Percentiles rank a stretch among this genome's conserved stretches.
phyloP scores from a whole-genome alignment of 2,888 invertebrate species.

The Morinoia aosen region DNA sequence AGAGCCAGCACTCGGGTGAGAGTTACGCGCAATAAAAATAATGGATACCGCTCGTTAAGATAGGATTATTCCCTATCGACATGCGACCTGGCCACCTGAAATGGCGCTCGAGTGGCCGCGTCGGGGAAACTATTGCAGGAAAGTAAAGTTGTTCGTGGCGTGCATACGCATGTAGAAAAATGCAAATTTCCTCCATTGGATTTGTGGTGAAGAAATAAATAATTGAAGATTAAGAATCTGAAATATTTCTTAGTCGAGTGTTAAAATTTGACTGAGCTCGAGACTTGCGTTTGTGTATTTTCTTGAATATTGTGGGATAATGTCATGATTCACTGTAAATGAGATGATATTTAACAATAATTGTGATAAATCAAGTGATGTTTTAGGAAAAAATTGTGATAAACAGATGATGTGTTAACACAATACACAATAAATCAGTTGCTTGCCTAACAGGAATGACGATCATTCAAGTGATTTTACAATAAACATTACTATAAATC shows the following conservation, averaged over 20 bases:
- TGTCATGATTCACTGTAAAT: background rate
- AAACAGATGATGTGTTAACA: no score
- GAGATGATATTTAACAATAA: no score
- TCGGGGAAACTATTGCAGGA: background rate
- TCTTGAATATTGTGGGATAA: background rate
- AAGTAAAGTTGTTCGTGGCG: background rate
- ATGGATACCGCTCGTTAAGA: constrained; percentile 48
- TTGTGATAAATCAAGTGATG: background rate
- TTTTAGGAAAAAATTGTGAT: background rate
- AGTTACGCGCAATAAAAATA: constrained; percentile 46
- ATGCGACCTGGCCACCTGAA: background rate
- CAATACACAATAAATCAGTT: no score
- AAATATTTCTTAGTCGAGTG: background rate
- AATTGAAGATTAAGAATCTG: background rate
- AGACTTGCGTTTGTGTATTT: background rate
- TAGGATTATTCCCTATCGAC: constrained; percentile 47
- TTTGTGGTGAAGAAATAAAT: background rate
- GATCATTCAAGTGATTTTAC: no score
- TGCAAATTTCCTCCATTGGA: background rate
- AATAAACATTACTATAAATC: no score
- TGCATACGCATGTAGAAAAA: background rate
- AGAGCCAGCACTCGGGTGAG: background rate
- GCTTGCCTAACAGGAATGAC: no score
- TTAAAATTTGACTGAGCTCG: background rate
- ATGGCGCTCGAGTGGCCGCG: background rate